Evolutionary conservation across 2,888 invertebrate species (phyloP).

Genomic region (Gastracanthus pulcherrimus): DNA sequence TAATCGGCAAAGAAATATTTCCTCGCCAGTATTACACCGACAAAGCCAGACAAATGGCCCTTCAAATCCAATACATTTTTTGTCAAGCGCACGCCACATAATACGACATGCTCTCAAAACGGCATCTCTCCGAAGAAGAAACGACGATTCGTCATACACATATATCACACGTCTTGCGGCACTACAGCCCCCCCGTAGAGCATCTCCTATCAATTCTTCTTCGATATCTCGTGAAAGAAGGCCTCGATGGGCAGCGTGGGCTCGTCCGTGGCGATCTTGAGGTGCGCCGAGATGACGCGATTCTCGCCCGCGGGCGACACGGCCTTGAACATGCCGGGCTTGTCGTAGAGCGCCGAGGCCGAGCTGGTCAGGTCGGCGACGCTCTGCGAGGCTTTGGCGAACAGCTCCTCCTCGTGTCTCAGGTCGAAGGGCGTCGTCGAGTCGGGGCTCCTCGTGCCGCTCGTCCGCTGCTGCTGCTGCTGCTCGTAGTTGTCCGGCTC

Average conservation of each 20-base stretch:
- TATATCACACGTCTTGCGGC: neutral
- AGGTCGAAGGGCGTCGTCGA: slow-evolving; percentile 58
- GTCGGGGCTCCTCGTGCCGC: slow-evolving; percentile 2
- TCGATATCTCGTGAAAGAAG: slow-evolving; percentile 86
- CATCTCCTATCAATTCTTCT: slow-evolving; percentile 74
- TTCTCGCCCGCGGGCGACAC: slow-evolving; percentile 81
- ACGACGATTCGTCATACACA: neutral
- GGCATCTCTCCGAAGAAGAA: too few species aligned
- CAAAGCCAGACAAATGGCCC: too few species aligned
- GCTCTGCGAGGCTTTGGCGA: slow-evolving; percentile 80
- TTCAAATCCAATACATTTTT: too few species aligned
- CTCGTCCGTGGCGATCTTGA: slow-evolving; percentile 88
- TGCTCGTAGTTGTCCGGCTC: slow-evolving; percentile 26
- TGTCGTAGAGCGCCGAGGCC: slow-evolving; percentile 85
- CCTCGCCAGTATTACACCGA: too few species aligned
- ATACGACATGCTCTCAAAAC: too few species aligned
- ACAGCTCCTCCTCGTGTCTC: slow-evolving; percentile 70
- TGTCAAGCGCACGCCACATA: too few species aligned
- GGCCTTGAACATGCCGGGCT: slow-evolving; percentile 85
- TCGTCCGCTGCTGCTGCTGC: slow-evolving; percentile 19
- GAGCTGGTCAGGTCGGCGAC: slow-evolving; percentile 87
- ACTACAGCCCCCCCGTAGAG: neutral
- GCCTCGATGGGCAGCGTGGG: slow-evolving; percentile 90
- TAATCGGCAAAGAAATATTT: too few species aligned
- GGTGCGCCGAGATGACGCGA: slow-evolving; percentile 83